Evolutionary conservation across 1,140 invertebrate genomes (phyloP).

Genomic region (Odontomachus brunneus): DNA sequence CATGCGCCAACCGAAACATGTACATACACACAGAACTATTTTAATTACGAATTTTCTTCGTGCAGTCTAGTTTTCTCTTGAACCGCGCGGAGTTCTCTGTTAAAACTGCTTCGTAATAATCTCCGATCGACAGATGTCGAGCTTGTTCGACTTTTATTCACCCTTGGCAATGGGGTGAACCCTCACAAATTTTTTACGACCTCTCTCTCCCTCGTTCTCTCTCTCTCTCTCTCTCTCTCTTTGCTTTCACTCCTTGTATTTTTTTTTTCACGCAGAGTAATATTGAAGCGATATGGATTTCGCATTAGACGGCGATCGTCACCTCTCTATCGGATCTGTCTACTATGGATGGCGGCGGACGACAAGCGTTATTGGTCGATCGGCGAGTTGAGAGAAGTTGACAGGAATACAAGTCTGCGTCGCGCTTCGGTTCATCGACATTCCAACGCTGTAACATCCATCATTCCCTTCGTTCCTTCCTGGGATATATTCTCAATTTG

Average conservation of each 20-base stretch:
- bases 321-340: conserved; percentile 62
- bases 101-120: conserved; percentile 6
- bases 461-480: conserved; percentile 10
- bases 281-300: conserved; percentile 72
- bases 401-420: conserved; percentile 53
- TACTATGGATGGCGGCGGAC: conserved; percentile 26
- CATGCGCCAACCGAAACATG: neutral
- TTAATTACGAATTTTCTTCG: conserved; percentile 9
- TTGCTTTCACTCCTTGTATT: no score
- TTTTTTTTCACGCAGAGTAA: conserved; percentile 47
- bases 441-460: conserved; percentile 37
- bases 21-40: neutral
- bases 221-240: no score
- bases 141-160: conserved; percentile 35
- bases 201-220: no score
- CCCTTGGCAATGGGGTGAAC: neutral
- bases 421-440: conserved; percentile 39
- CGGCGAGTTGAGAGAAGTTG: conserved; percentile 52
- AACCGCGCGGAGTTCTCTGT: conserved; percentile 5
- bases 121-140: conserved; percentile 19
- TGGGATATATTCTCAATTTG: conserved; percentile 37
- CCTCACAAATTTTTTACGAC: conserved; percentile 38
- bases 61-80: conserved; percentile 8
- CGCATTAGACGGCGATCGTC: conserved; percentile 67
- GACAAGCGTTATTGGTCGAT: conserved; percentile 51